Percentiles rank a stretch among this genome's conserved stretches.
phyloP scores from a whole-genome alignment of 1,140 invertebrate genomes.

The Drosophila rhopaloa region DNA sequence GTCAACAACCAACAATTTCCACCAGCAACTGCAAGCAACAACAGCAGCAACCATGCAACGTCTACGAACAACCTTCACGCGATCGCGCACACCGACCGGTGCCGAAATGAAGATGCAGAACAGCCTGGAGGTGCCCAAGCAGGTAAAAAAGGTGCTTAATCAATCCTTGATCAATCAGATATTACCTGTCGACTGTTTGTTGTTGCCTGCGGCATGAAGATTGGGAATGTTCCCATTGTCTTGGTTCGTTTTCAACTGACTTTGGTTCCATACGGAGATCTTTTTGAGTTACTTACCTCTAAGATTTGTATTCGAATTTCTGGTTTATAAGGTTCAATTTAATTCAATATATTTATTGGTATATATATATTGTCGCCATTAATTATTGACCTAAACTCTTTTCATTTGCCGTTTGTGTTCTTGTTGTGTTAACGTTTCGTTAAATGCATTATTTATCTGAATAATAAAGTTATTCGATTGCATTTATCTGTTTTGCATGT shows the following conservation, averaged over 20 bases:
- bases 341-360: too few species aligned
- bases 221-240: not conserved
- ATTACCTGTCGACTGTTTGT: not conserved
- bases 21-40: conserved; percentile 23
- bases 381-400: not conserved
- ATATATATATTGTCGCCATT: too few species aligned
- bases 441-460: too few species aligned
- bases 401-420: not conserved
- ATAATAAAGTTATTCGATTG: not conserved
- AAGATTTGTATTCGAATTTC: not conserved
- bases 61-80: conserved; percentile 93
- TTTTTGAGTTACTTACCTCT: conserved; percentile 1
- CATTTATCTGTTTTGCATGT: not conserved
- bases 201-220: not conserved
- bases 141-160: conserved; percentile 85
- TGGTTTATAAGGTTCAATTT: too few species aligned
- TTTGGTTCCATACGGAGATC: not conserved
- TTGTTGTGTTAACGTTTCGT: not conserved
- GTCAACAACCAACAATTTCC: conserved; percentile 20
- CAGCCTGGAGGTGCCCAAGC: conserved; percentile 94
- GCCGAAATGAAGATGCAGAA: conserved; percentile 95
- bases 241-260: not conserved
- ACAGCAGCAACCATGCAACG: conserved; percentile 88
- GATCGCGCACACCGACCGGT: conserved; percentile 93
- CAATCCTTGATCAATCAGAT: conserved; percentile 5